A percentile compares a stretch with the other conserved stretches of the same genome.
Evolutionary conservation across 2,888 invertebrate genomes (phyloP).

Genomic region (Endomychus coccineus): DNA sequence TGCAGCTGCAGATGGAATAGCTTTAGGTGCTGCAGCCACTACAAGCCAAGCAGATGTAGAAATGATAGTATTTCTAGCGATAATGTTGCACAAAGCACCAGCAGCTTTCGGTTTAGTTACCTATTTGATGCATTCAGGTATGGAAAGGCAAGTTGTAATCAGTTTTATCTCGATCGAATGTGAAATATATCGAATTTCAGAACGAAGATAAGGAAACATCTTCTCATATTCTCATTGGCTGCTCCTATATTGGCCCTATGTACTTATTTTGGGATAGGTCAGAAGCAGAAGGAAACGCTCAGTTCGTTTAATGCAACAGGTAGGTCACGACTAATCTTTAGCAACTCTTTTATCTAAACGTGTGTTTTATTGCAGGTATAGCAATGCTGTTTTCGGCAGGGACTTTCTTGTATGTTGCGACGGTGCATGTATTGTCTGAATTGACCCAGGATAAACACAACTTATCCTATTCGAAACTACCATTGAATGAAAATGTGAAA

Average conservation of each 20-base stretch:
- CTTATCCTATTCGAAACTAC: constrained; percentile 39
- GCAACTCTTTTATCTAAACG: not conserved
- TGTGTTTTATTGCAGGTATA: constrained; percentile 59
- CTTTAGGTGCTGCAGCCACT: constrained; percentile 95
- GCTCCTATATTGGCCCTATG: constrained; percentile 85
- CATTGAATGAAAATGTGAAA: constrained; percentile 32
- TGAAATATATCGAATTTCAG: too few relatives aligned
- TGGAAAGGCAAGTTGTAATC: constrained; percentile 77
- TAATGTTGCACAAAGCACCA: constrained; percentile 99
- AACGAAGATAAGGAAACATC: constrained; percentile 78
- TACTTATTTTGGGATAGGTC: constrained; percentile 89
- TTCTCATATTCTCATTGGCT: constrained; percentile 85
- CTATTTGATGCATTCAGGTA: constrained; percentile 91
- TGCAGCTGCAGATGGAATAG: constrained; percentile 97
- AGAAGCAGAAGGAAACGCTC: constrained; percentile 86
- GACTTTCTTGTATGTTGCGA: constrained; percentile 97
- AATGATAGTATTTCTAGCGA: constrained; percentile 94
- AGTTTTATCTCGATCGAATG: constrained; percentile 3
- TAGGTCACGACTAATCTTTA: constrained; percentile 30
- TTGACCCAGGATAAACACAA: constrained; percentile 56
- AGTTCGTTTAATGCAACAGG: constrained; percentile 90
- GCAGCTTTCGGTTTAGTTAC: constrained; percentile 98
- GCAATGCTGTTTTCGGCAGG: constrained; percentile 99
- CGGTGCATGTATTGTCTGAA: constrained; percentile 97
- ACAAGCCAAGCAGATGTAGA: constrained; percentile 95